Percentiles rank a stretch among this genome's conserved stretches.
Evolutionary conservation across 1,140 invertebrate genomes (phyloP).

Genomic region (Drosophila asahinai): DNA sequence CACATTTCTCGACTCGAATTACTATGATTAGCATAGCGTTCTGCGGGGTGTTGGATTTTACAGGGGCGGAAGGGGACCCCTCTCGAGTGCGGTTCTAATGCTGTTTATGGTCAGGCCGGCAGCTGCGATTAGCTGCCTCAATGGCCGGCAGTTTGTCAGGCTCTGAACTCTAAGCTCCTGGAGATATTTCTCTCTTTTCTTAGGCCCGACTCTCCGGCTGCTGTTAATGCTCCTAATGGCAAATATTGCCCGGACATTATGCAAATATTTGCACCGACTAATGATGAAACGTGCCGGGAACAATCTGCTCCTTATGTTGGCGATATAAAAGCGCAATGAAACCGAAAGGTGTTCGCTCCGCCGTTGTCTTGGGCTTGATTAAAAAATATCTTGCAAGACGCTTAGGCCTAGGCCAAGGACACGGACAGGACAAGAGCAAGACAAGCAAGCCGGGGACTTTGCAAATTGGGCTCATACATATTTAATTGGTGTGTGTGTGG

Average conservation of each 20-base stretch:
- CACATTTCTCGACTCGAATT: slow-evolving; percentile 77
- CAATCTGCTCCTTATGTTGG: slow-evolving; percentile 64
- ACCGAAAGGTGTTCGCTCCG: slow-evolving; percentile 61
- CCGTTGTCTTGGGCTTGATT: slow-evolving; percentile 50
- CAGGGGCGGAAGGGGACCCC: neutral
- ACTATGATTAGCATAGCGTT: slow-evolving; percentile 73
- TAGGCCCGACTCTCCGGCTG: slow-evolving; percentile 9
- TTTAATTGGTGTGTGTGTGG: slow-evolving; percentile 46
- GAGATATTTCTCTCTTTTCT: slow-evolving; percentile 30
- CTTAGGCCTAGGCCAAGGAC: slow-evolving; percentile 43
- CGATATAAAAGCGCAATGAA: slow-evolving; percentile 61
- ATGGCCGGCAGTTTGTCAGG: slow-evolving; percentile 56
- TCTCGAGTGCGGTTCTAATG: slow-evolving; percentile 26
- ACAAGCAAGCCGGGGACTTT: slow-evolving; percentile 8
- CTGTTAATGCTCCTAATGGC: slow-evolving; percentile 53
- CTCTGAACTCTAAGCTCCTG: slow-evolving; percentile 54
- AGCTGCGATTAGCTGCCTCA: slow-evolving; percentile 50
- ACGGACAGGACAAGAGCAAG: slow-evolving; percentile 39
- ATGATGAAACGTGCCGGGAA: slow-evolving; percentile 56
- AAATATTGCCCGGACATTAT: slow-evolving; percentile 65
- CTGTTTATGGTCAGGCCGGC: slow-evolving; percentile 42
- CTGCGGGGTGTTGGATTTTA: slow-evolving; percentile 8
- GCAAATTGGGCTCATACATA: slow-evolving; percentile 49
- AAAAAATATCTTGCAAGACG: slow-evolving; percentile 59
- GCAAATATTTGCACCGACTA: slow-evolving; percentile 81